phyloP scores from a whole-genome alignment of 2,888 invertebrate genomes.

The Parascotia fuliginaria region DNA sequence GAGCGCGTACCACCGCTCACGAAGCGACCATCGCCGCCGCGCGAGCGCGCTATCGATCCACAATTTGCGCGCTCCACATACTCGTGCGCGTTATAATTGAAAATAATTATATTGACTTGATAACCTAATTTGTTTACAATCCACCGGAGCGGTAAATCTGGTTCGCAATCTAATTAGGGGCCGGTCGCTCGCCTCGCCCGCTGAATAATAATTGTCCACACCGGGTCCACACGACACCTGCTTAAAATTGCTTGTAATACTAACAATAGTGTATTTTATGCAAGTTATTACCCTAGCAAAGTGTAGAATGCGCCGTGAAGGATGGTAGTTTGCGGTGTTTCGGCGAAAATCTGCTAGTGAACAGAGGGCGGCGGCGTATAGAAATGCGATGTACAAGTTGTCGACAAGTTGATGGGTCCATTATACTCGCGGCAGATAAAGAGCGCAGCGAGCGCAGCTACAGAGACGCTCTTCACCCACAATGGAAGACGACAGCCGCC shows the following conservation, averaged over 20 bases:
- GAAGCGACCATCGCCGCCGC: slow-evolving; percentile 9
- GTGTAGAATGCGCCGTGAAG: slow-evolving; percentile 7
- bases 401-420: slow-evolving; percentile 44
- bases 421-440: slow-evolving; percentile 38
- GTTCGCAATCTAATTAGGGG: slow-evolving; percentile 34
- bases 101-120: slow-evolving; percentile 43
- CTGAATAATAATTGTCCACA: slow-evolving; percentile 20
- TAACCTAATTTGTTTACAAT: slow-evolving; percentile 41
- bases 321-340: slow-evolving; percentile 13
- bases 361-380: slow-evolving; percentile 18
- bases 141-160: slow-evolving; percentile 40
- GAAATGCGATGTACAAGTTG: slow-evolving; percentile 35
- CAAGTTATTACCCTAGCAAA: not conserved
- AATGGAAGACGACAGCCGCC: slow-evolving; percentile 33
- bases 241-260: slow-evolving; percentile 10
- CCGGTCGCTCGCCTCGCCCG: slow-evolving; percentile 16
- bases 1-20: slow-evolving; percentile 27
- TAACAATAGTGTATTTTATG: not conserved
- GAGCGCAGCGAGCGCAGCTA: slow-evolving; percentile 22
- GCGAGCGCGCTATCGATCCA: slow-evolving; percentile 31
- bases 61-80: slow-evolving; percentile 32
- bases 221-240: slow-evolving; percentile 1
- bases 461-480: slow-evolving; percentile 36
- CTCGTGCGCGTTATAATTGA: slow-evolving; percentile 29
- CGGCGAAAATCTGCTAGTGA: slow-evolving; percentile 18